phyloP scores from a whole-genome alignment of 2,797 vertebrate species.

The Emys orbicularis region DNA sequence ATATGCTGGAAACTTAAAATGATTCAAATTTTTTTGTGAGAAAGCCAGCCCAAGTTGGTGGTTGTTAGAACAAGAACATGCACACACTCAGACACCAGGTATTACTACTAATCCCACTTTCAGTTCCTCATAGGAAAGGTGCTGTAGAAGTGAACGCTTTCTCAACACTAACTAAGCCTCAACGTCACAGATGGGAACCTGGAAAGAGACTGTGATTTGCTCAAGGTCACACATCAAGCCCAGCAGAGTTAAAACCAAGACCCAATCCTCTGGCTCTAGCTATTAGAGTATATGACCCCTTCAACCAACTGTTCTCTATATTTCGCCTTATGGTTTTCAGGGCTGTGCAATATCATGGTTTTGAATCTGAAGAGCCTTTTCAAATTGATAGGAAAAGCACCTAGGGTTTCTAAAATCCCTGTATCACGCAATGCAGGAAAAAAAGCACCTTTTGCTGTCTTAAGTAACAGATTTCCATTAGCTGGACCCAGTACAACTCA shows the following conservation, averaged over 20 bases:
- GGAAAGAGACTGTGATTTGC: too few relatives aligned
- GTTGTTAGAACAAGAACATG: rapidly evolving
- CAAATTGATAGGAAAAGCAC: background rate
- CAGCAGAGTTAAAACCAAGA: background rate
- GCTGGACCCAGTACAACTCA: background rate
- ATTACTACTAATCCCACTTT: background rate
- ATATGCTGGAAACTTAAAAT: background rate
- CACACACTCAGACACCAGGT: background rate
- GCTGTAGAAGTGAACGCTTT: background rate
- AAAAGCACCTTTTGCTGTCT: background rate
- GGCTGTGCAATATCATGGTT: background rate
- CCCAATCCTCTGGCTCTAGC: background rate
- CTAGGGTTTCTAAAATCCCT: background rate
- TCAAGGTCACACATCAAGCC: background rate
- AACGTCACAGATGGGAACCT: background rate
- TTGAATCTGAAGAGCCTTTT: background rate
- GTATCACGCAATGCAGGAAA: background rate
- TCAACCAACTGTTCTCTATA: background rate
- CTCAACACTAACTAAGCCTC: background rate
- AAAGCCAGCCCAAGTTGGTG: background rate
- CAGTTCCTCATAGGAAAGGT: background rate
- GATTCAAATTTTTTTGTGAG: background rate
- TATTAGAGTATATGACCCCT: background rate
- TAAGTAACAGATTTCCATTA: rapidly evolving
- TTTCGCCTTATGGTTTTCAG: background rate